Base-by-base conservation (phyloP, 2,113 vertebrate genomes). In the Heterochromis multidens region DNA sequence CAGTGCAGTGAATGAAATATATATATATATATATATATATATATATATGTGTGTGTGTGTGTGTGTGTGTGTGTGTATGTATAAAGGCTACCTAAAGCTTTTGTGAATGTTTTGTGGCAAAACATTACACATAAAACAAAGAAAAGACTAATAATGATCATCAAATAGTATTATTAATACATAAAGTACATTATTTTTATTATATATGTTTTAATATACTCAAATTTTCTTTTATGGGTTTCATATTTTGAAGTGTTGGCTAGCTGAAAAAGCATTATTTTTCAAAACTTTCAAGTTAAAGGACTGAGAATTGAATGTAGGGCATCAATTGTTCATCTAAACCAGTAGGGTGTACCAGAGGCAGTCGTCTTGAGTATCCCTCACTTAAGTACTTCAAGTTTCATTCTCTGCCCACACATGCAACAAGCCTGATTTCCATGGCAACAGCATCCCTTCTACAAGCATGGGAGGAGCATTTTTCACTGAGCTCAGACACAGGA, bases 361-460 rank as follows among this genome's bases (percentile, higher is more conserved):
- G 67, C 81, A 56, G 74, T 74, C 62, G 77, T 93, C 87, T 91
- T 88, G 60, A 93, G 79, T 86, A 74, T 90, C 77, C 58, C 2
- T 82, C 33, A 78, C 80, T 78, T 59, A 76, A 82, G 43, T 81
- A 85, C 76, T 86, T 84, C 40, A 77, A 82, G 74, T 88, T 82
- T 89, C 59, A 43, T 86, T 80, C 77, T 86, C 89, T 87, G 67
- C 91, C 93, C 92, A 94, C 91, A 83, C 90, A 80, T 27, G 76
- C 90, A 83, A 87, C 83, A 90, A 85, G 79, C 74, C 80, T 57
- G 87, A 79, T 94, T 87, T 82, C 89, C 92, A 93, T 90, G 91
- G 82, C 87, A 90, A 94, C 88, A 14, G 3, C 80, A 74, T 88
- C 84, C 56, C 54, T 62, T 82, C 31, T 82, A 90, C 40, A 86